phyloP scores from a whole-genome alignment of 1,140 invertebrate genomes.

The Zaprionus kolodkinae region DNA sequence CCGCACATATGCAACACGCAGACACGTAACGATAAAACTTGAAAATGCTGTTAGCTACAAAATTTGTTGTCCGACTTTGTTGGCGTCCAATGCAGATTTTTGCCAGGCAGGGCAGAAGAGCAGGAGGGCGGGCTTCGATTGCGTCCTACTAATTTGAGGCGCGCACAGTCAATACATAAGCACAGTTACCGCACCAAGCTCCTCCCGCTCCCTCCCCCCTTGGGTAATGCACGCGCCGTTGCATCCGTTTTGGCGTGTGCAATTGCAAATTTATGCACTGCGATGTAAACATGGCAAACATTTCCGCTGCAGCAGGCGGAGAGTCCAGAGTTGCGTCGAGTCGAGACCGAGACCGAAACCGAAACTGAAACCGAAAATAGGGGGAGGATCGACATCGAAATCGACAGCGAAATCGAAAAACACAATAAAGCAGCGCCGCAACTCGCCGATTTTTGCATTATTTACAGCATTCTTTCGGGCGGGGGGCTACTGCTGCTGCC shows the following conservation, averaged over 20 bases:
- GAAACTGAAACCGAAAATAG: constrained; percentile 40
- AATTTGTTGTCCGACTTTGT: constrained; percentile 73
- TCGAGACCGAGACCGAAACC: constrained; percentile 8
- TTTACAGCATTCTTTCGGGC: constrained; percentile 74
- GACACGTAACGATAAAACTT: constrained; percentile 75
- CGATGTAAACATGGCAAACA: constrained; percentile 80
- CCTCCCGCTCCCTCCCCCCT: neutral
- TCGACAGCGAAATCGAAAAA: constrained; percentile 46
- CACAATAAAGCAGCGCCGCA: constrained; percentile 44
- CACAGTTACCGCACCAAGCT: neutral
- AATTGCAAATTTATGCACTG: constrained; percentile 82
- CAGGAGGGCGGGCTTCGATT: neutral
- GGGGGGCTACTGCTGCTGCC: constrained; percentile 16
- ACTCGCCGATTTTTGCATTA: constrained; percentile 65
- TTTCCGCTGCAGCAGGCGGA: constrained; percentile 50
- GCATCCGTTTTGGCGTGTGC: constrained; percentile 55
- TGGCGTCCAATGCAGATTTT: constrained; percentile 54
- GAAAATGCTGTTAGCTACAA: constrained; percentile 82
- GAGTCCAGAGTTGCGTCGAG: neutral
- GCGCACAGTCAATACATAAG: constrained; percentile 49
- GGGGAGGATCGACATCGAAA: neutral
- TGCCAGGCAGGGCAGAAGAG: neutral
- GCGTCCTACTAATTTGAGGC: constrained; percentile 50
- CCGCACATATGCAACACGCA: constrained; percentile 17
- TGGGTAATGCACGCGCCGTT: constrained; percentile 60